Conservation (phyloP, 2,113 vertebrate genomes). For the Aspidoscelis tigris region DNA sequence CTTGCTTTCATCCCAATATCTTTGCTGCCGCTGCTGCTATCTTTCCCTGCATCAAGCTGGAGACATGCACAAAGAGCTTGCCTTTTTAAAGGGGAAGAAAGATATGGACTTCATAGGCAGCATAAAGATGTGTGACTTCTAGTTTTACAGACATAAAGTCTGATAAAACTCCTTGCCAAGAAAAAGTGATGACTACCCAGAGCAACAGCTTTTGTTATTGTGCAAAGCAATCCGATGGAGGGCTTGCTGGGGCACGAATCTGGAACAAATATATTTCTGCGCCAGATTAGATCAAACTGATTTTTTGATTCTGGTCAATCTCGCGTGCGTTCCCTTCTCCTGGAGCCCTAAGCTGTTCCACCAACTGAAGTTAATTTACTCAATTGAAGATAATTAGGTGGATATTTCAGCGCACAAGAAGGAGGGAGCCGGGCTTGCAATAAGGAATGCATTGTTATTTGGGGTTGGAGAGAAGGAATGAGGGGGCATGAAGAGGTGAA, state of each 20-base stretch:
- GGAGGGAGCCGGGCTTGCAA: neutral
- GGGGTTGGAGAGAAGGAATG: neutral
- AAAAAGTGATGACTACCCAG: neutral
- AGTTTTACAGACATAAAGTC: neutral
- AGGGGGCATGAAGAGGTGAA: neutral
- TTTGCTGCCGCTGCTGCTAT: neutral
- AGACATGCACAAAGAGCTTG: neutral
- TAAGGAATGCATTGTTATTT: neutral
- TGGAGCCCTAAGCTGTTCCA: slow-evolving; percentile 7
- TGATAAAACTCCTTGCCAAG: neutral
- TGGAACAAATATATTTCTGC: neutral
- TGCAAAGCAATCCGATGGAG: slow-evolving; percentile 3
- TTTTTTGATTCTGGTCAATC: neutral
- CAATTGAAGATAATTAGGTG: slow-evolving; percentile 28
- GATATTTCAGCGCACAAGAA: neutral
- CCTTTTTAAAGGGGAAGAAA: too few species aligned
- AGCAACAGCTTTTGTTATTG: neutral
- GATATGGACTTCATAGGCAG: neutral
- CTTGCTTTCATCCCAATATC: too few species aligned
- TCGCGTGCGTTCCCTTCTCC: neutral
- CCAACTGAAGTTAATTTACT: neutral
- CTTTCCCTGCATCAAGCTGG: neutral
- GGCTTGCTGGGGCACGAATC: slow-evolving; percentile 2
- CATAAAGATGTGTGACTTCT: too few species aligned
- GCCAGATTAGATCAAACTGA: slow-evolving; percentile 4